Evolutionary conservation across 2,113 vertebrate species (phyloP), one percentile per base, ranked within the genome.

Genomic region (Sinocyclocheilus anophthalmus): DNA sequence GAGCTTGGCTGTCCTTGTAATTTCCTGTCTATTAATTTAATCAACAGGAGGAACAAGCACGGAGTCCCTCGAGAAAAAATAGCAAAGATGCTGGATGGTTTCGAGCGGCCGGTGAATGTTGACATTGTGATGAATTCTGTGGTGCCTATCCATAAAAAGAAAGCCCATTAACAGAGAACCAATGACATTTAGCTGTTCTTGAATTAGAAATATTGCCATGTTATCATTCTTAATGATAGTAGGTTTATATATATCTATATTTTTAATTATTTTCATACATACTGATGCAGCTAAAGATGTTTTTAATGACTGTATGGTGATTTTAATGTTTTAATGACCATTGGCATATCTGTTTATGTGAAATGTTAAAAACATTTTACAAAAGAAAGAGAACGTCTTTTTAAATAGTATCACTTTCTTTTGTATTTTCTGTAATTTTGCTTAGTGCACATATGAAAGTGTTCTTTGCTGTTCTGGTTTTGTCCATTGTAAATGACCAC

Each of bases 41-140:
- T 94, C 91, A 92, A 14, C 94, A 99, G 98, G 96, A 96, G 96
- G 94, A 99, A 98, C 94, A 97, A 95, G 73, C 98, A 99, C 50
- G 93, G 97, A 11, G 98, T 99, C 79, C 91, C 94, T 83, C 94
- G 94, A 83, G 94, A 97, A 91, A 97, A 97, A 93, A 98, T 99
- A 81, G 90, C 93, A 26, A 95, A 96, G 92, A 99, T 99, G 97
- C 91, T 97, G 96, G 96, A 97, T 89, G 96, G 95, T 86, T 98
- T 97, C 0, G 96, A 96, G 77, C 93, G 92, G 85, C 95, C 96
- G 69, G 92, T 99, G 89, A 97, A 96, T 72, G 77, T 97, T 76
- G 96, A 97, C 85, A 91, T 96, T 85, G 96, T 99, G 87, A 94
- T 99, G 95, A 96, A 94, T 90, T 98, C 98, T 48, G 92, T 94